Evolutionary conservation across 2,113 vertebrate genomes (phyloP).

Genomic region (Cyanoderma ruficeps): DNA sequence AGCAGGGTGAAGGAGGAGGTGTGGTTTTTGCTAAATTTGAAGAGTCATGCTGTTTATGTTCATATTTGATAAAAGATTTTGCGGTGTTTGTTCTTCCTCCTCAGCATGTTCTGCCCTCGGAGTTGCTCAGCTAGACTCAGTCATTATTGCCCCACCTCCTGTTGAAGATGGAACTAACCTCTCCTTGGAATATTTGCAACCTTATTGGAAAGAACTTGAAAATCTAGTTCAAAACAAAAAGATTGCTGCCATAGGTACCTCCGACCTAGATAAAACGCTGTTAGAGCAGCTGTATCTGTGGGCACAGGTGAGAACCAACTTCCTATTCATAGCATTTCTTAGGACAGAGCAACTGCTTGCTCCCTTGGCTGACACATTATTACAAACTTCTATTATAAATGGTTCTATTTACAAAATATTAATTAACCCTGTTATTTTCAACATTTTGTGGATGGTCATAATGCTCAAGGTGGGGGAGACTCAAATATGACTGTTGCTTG

Average conservation of each 20-base stretch:
- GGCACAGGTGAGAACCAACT: slow-evolving; percentile 86
- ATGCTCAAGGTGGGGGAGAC: background rate
- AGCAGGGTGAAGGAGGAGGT: background rate
- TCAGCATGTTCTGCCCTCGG: slow-evolving; percentile 87
- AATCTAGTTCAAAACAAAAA: slow-evolving; percentile 85
- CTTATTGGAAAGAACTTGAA: slow-evolving; percentile 92
- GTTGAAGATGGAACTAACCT: slow-evolving; percentile 80
- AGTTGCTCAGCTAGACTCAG: slow-evolving; percentile 92
- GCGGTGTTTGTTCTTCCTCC: background rate
- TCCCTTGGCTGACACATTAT: background rate
- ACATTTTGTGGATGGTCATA: background rate
- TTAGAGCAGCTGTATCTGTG: slow-evolving; percentile 94
- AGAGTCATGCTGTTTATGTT: background rate
- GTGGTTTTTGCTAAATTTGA: background rate
- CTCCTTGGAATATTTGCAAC: slow-evolving; percentile 88
- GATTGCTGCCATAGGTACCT: slow-evolving; percentile 92
- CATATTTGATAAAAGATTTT: background rate
- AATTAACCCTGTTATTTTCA: background rate
- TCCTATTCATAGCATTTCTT: background rate
- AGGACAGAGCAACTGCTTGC: background rate
- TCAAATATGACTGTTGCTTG: background rate
- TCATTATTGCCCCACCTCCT: slow-evolving; percentile 90
- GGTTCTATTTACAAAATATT: background rate
- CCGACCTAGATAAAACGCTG: slow-evolving; percentile 92
- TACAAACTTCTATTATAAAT: background rate